phyloP scores from a whole-genome alignment of 2,797 vertebrate genomes.

The Merluccius polli region DNA sequence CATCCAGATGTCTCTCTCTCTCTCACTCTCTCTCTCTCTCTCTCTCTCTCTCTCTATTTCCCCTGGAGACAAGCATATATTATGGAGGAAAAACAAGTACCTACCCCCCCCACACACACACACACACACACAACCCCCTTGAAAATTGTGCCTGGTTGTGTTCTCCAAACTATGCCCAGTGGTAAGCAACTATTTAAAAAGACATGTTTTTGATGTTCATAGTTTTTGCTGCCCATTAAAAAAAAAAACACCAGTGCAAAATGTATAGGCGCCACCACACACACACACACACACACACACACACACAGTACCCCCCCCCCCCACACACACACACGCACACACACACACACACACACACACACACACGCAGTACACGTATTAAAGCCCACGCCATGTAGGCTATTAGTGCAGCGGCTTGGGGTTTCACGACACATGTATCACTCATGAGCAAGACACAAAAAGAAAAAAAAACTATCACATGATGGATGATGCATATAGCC shows the following conservation, averaged over 20 bases:
- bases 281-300: too few species aligned
- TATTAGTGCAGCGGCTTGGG: constrained; percentile 28
- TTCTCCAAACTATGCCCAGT: constrained; percentile 35
- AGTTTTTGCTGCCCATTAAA: too few species aligned
- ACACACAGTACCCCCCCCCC: too few species aligned
- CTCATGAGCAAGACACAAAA: background rate
- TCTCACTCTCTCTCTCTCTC: too few species aligned
- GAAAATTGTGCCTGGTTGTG: constrained; percentile 41
- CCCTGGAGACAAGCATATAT: constrained; percentile 49
- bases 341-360: background rate
- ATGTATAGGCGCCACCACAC: too few species aligned
- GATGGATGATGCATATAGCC: constrained; percentile 53
- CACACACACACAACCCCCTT: constrained; percentile 17
- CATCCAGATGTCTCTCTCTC: constrained; percentile 61
- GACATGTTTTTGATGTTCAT: background rate
- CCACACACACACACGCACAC: too few species aligned
- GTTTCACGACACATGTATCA: constrained; percentile 22
- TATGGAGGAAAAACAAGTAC: constrained; percentile 60
- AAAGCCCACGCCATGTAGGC: background rate
- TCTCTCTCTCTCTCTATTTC: constrained; percentile 41
- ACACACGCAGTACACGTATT: background rate
- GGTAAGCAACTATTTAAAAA: constrained; percentile 25
- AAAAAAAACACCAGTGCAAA: too few species aligned
- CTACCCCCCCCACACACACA: too few species aligned
- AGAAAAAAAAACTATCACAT: constrained; percentile 55